phyloP scores from a whole-genome alignment of 2,888 invertebrate species.

The Platerodrilus igneus region DNA sequence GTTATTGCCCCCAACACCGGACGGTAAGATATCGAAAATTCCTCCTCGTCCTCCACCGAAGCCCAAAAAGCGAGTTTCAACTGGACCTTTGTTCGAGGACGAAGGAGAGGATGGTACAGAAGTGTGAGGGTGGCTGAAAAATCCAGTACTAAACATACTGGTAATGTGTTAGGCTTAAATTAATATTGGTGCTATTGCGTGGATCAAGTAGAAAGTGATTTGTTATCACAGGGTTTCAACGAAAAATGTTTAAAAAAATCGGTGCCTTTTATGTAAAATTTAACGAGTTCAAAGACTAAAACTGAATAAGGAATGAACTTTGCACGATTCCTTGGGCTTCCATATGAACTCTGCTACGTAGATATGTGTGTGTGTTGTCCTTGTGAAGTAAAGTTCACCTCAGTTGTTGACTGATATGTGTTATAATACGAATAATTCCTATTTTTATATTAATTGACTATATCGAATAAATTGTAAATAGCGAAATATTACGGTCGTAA shows the following conservation, averaged over 20 bases:
- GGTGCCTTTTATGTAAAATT: conserved; percentile 18
- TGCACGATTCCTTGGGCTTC: conserved; percentile 22
- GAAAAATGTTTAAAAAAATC: conserved; percentile 17
- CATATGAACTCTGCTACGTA: conserved; percentile 14
- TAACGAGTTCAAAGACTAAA: conserved; percentile 3
- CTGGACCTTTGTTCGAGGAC: conserved; percentile 78
- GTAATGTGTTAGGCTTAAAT: conserved; percentile 32
- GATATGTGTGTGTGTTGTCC: conserved; percentile 7
- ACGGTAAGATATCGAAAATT: conserved; percentile 54
- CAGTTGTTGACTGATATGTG: conserved; percentile 14
- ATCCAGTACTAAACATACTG: conserved; percentile 43
- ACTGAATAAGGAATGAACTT: conserved; percentile 6
- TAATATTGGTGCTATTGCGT: conserved; percentile 28
- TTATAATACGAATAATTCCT: conserved; percentile 17
- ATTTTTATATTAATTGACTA: conserved; percentile 22
- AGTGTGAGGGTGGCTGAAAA: conserved; percentile 60
- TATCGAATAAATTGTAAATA: too few species aligned
- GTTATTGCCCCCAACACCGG: conserved; percentile 24
- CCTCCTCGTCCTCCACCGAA: conserved; percentile 82
- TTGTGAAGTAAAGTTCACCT: conserved; percentile 9
- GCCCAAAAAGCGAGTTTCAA: conserved; percentile 70
- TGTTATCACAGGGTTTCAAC: conserved; percentile 28
- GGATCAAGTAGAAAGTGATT: conserved; percentile 24
- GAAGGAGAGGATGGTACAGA: conserved; percentile 87
- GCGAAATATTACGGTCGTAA: too few species aligned